Conservation (phyloP, 2,888 invertebrate genomes). For the Phytoseiulus persimilis region DNA sequence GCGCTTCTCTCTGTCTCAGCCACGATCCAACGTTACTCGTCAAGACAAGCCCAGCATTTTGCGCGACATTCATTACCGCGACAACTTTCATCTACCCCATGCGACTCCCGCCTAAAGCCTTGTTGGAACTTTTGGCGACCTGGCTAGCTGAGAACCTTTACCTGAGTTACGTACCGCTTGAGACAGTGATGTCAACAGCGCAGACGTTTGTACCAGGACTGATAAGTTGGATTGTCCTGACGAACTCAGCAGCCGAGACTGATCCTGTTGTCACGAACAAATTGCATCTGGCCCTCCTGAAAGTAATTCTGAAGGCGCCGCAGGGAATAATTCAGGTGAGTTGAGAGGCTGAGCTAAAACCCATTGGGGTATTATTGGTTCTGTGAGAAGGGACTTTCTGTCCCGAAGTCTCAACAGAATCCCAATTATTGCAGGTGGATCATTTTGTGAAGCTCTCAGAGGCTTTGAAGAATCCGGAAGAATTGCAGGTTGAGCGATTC, state of each 20-base stretch:
- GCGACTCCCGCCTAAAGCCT: neutral
- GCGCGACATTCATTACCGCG: constrained; percentile 6
- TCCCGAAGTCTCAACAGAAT: neutral
- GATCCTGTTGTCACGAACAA: neutral
- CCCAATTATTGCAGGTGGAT: neutral
- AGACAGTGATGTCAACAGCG: constrained; percentile 13
- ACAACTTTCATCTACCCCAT: neutral
- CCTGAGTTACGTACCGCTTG: constrained; percentile 8
- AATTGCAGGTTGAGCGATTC: constrained; percentile 23
- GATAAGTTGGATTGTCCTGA: neutral
- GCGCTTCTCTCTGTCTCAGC: neutral
- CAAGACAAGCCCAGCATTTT: constrained; percentile 24
- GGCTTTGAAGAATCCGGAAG: neutral
- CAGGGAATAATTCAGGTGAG: constrained; percentile 22
- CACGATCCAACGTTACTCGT: neutral
- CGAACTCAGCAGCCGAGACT: neutral
- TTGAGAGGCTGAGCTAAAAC: neutral
- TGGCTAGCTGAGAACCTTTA: constrained; percentile 14
- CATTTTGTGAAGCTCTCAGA: neutral
- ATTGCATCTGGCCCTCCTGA: constrained; percentile 20
- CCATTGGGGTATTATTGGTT: too few relatives aligned
- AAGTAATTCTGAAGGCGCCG: constrained; percentile 20
- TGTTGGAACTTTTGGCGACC: neutral
- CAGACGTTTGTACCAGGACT: constrained; percentile 26
- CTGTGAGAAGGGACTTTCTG: neutral